Conservation (phyloP, 1,140 invertebrate genomes). For the Drosophila persimilis region DNA sequence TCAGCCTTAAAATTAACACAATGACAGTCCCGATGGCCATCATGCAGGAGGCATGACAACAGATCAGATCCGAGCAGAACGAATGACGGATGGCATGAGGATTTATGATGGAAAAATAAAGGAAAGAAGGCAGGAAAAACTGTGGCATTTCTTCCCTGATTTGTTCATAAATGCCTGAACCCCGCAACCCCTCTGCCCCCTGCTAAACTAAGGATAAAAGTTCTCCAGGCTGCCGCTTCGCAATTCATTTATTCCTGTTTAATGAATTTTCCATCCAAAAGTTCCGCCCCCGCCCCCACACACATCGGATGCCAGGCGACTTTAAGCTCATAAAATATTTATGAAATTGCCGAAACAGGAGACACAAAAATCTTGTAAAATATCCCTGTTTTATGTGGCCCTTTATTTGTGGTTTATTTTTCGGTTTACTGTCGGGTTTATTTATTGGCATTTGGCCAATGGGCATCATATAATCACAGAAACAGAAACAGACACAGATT, state of each 20-base stretch:
- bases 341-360: constrained; percentile 56
- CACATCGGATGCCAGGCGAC: constrained; percentile 13
- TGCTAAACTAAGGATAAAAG: constrained; percentile 33
- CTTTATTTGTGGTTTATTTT: constrained; percentile 23
- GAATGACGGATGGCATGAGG: constrained; percentile 10
- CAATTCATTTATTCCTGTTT: constrained; percentile 30
- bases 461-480: constrained; percentile 51
- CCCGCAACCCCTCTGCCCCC: too few species aligned
- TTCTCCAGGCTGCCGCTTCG: constrained; percentile 3
- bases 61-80: not conserved
- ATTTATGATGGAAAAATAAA: not conserved
- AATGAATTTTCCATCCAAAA: constrained; percentile 11
- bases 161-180: too few species aligned
- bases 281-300: too few species aligned
- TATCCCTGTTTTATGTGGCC: constrained; percentile 24
- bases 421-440: constrained; percentile 4
- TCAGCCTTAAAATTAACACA: constrained; percentile 43
- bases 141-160: not conserved
- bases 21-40: constrained; percentile 5
- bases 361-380: constrained; percentile 40
- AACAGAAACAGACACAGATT: not conserved
- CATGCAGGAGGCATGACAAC: constrained; percentile 1
- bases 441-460: constrained; percentile 43
- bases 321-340: constrained; percentile 76
- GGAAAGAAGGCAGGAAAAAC: not conserved